Evolutionary conservation across 1,140 invertebrate genomes (phyloP), one percentile per base, ranked within the genome.

Genomic region (Mesaphorura yosii): DNA sequence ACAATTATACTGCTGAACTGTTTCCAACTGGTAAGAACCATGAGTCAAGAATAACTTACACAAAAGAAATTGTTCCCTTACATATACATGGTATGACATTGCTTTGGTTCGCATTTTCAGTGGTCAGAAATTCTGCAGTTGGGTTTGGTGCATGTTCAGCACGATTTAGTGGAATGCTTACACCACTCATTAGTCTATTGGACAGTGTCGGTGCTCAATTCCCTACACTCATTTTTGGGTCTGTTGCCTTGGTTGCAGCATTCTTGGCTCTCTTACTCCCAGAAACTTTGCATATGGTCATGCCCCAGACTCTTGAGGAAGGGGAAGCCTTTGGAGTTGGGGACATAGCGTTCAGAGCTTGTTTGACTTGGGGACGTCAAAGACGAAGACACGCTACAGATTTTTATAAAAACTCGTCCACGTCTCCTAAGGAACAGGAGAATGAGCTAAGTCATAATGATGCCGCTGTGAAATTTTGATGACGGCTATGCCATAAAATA

Each of bases 281-380:
- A 0, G 85, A 88, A 70, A 88, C 85, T 0, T 73, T 83, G 64
- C 77, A 84, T 60, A 77, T 83, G 64, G 77, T 80, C 1, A 85
- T 88, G 83, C 84, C 84, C 0, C 81, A 87, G 65, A 78, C 78
- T 2, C 70, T 88, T 6, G 75, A 78, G 55, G 85, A 88, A 64
- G 85, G 84, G 1, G 85, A 88, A 67, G 76, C 76, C 41, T 88
- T 86, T 64, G 84, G 84, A 1, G 73, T 74, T 55, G 82, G 82
- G 2, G 84, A 88, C 64, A 86, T 82, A 0, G 64, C 55, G 20
- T 66, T 46, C 48, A 55, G 40, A 19, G 57, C 53, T 19, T 48
- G 45, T 28, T 7, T 17, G 1, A 31, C 22, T n/a, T 58, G 28
- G 29, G 23, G 25, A 1, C 1, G 20, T n/a, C n/a, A n/a, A n/a